A percentile compares a stretch with the other conserved stretches of the same genome.
Conservation (phyloP, 2,888 invertebrate species). For the Drosophila robusta region DNA sequence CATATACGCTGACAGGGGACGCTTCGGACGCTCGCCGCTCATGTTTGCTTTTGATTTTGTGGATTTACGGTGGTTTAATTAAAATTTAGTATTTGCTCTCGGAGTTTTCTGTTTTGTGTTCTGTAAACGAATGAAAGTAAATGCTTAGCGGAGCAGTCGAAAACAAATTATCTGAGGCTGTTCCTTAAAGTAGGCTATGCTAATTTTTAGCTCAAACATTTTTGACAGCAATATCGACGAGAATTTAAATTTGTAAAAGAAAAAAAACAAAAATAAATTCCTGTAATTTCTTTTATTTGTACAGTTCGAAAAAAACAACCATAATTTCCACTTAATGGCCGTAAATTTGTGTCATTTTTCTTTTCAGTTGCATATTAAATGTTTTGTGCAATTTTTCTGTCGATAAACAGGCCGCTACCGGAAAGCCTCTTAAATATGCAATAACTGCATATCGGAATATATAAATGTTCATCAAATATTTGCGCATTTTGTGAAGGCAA, state of each 20-base stretch:
- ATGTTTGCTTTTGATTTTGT: slow-evolving; percentile 82
- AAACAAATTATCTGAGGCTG: neutral
- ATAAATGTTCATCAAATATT: slow-evolving; percentile 53
- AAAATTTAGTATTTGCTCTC: slow-evolving; percentile 6
- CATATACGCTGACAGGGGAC: slow-evolving; percentile 97
- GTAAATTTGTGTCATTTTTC: slow-evolving; percentile 11
- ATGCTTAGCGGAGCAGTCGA: slow-evolving; percentile 6
- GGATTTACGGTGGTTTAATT: slow-evolving; percentile 6
- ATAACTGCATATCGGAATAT: slow-evolving; percentile 59
- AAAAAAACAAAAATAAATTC: no score
- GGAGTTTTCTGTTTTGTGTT: slow-evolving; percentile 3
- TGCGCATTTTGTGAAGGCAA: slow-evolving; percentile 39
- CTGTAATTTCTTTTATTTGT: neutral
- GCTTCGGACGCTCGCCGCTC: slow-evolving; percentile 96
- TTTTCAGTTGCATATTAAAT: neutral
- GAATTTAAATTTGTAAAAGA: neutral
- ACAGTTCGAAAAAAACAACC: neutral
- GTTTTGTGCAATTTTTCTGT: neutral
- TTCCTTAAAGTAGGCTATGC: slow-evolving; percentile 17
- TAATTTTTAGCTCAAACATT: neutral
- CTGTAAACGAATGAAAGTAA: slow-evolving; percentile 17
- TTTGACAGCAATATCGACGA: neutral
- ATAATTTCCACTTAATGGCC: neutral
- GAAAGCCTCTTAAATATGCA: slow-evolving; percentile 36
- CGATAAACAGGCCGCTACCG: slow-evolving; percentile 19